These are phyloP conservation scores for Patella caerulea DNA, from an alignment of 2,888 invertebrate species.

Conservation along the genomic window DNA sequence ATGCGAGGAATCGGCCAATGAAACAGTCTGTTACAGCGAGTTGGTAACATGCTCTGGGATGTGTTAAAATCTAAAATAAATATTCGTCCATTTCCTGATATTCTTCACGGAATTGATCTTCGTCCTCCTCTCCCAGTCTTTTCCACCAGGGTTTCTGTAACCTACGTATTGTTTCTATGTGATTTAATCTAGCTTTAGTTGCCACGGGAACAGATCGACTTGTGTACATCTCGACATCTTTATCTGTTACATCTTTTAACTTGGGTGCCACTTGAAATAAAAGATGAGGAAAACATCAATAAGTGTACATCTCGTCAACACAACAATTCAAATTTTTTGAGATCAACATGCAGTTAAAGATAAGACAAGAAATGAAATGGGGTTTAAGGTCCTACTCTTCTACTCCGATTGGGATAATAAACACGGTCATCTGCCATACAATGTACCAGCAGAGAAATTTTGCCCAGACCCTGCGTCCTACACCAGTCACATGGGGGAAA, in stretches of 20 bases:
- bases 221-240: constrained; percentile 64
- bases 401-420: too few relatives aligned
- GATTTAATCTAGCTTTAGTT: constrained; percentile 63
- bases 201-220: constrained; percentile 67
- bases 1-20: too few relatives aligned
- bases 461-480: too few relatives aligned
- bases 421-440: too few relatives aligned
- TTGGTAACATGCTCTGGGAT: too few relatives aligned
- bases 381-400: not conserved
- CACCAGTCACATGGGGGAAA: too few relatives aligned
- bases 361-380: not conserved
- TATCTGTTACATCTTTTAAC: constrained; percentile 58
- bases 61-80: not conserved
- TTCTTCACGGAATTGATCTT: constrained; percentile 50
- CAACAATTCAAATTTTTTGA: not conserved
- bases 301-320: not conserved
- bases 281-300: not conserved
- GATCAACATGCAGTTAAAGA: not conserved
- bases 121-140: constrained; percentile 59
- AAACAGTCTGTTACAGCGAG: too few relatives aligned
- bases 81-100: constrained; percentile 40
- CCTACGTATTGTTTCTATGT: constrained; percentile 58
- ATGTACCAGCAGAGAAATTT: too few relatives aligned
- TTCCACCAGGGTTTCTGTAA: constrained; percentile 69
- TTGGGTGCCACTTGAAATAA: constrained; percentile 63